Base-by-base conservation (phyloP, 2,797 vertebrate species). In the Hippopotamyrus pictus region DNA sequence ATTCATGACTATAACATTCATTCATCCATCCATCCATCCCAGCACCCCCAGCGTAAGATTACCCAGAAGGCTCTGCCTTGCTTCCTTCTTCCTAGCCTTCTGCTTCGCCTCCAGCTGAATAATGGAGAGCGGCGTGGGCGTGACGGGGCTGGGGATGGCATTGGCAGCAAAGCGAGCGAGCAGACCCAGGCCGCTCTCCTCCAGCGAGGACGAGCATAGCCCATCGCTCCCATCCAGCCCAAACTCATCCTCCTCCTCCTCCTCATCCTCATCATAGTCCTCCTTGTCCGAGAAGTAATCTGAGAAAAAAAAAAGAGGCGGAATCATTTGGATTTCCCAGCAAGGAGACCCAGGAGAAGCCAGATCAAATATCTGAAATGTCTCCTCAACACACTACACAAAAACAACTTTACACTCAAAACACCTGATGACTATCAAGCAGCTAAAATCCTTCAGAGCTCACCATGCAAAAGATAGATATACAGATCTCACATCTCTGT, bases 111-210 rank as follows among this genome's bases (percentile, higher is more conserved):
- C 97, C 93, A 97, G 93, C 91, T 98, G 97, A 89, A 98, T 94
- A 86, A 97, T 94, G 3, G 96, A 97, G 76, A 97, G 90, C 0
- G 97, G 94, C 0, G 96, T 95, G 29, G 97, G 95, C 91, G 95
- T 94, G 0, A 97, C 94, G 2, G 98, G 97, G 91, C 96, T 97
- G 51, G 96, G 98, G 92, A 98, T 94, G 0, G 97, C 98, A 0
- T 97, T 98, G 84, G 98, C 98, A 0, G 99, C 99, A 86, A 99
- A 99, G 91, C 97, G 95, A 0, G 98, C 98, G 92, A 99, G 94
- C 84, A 99, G 95, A 53, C 98, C 98, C 92, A 99, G 93, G 9
- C 98, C 99, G 0, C 98, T 99, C 95, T 99, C 98, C 50, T 99
- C 98, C 87, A 97, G 93, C 65, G 94, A 93, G 0, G 96, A 95